Evolutionary conservation across 2,888 invertebrate genomes (phyloP), one percentile per base, ranked within the genome.

Genomic region (Onchidella celtica): DNA sequence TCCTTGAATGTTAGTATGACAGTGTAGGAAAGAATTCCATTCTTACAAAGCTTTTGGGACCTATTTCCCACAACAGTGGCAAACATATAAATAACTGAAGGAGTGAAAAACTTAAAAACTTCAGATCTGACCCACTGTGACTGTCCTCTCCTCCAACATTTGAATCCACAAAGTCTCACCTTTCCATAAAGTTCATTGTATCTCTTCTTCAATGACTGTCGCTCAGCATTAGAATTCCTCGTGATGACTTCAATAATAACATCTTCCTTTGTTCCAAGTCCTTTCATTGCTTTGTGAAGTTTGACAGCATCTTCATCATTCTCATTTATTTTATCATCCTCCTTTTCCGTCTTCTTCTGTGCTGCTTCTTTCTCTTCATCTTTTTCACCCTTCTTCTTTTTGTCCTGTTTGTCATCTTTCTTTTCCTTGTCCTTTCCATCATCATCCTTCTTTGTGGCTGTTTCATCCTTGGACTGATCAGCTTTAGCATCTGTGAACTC

Each of bases 231-330:
- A 77, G 85, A 88, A 63, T 88, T 84, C 29, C 83, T 80, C 6
- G 89, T 82, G 74, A 92, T 81, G 61, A 92, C 87, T 21, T 91
- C 88, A 57, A 90, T 87, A n/a, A 92, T 85, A 14, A 86, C 85
- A 11, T 86, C 85, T 76, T 90, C 90, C 78, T 90, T 88, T n/a
- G 88, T 89, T 11, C 89, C 88, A 6, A 81, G 81, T 0, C 88
- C 90, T 29, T 85, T 79, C 87, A 91, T 86, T n/a, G 92, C 91
- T 72, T 86, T 86, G 73, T 90, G 85, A 14, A 92, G 78, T 75
- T 83, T 87, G 69, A 86, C 86, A 63, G 85, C 88, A 69, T 92
- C 92, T 29, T 88, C 87, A 6, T 88, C 88, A 61, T 57, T 75
- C 17, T 59, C 57, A 55, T 57, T 61, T 2, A 32, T 59, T 9